Evolutionary conservation across 2,113 vertebrate species (phyloP).

Genomic region (Cynocephalus volans): DNA sequence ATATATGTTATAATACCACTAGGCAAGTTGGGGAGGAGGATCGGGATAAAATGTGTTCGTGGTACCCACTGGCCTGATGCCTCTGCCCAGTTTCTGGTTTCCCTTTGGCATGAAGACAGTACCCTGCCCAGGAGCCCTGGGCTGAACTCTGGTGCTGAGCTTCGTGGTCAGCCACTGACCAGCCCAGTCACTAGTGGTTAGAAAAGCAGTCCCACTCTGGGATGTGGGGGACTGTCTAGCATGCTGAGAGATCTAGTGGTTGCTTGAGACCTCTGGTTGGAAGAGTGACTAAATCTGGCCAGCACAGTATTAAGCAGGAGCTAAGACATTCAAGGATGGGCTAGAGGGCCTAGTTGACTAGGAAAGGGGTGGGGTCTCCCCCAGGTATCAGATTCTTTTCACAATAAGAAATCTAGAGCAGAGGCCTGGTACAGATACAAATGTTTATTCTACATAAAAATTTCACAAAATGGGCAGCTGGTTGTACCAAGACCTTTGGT

Average conservation of each 20-base stretch:
- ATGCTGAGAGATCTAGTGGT: neutral
- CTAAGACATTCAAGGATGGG: neutral
- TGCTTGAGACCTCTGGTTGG: neutral
- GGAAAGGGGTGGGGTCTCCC: neutral
- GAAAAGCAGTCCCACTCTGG: neutral
- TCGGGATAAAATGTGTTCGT: accelerated
- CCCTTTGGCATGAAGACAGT: neutral
- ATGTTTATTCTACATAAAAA: constrained; percentile 94
- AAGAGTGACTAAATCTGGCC: too few species aligned
- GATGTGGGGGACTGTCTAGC: neutral
- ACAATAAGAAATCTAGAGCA: neutral
- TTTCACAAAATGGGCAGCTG: constrained; percentile 91
- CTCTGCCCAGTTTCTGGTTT: neutral
- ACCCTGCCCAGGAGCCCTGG: neutral
- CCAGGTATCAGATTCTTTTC: neutral
- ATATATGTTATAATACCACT: neutral
- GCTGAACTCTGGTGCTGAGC: neutral
- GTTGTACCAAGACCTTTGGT: constrained; percentile 90
- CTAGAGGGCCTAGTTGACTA: neutral
- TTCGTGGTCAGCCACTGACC: neutral
- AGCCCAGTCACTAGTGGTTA: neutral
- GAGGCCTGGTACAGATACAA: constrained; percentile 86
- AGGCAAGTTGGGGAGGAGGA: neutral
- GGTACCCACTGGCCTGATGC: neutral
- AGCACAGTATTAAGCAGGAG: neutral